phyloP scores from a whole-genome alignment of 2,797 vertebrate genomes.

The Gallirallus australis region DNA sequence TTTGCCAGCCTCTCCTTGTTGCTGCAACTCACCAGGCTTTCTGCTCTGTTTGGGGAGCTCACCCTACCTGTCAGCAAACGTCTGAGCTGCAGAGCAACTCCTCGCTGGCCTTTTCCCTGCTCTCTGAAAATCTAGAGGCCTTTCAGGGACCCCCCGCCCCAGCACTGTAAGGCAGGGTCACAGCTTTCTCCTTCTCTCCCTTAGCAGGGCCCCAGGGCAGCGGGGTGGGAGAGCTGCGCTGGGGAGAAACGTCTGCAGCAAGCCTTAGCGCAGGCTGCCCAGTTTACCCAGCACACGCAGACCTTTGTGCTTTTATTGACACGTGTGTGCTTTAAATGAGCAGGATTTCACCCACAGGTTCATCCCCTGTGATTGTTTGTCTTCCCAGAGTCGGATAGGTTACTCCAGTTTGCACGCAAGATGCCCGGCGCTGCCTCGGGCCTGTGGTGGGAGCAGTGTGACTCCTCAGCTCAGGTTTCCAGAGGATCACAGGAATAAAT shows the following conservation, averaged over 20 bases:
- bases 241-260: background rate
- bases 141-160: accelerated
- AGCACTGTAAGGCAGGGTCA: accelerated
- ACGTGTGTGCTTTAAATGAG: background rate
- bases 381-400: accelerated
- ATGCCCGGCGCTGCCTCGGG: background rate
- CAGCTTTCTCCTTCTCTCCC: background rate
- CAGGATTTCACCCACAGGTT: background rate
- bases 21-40: background rate
- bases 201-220: background rate
- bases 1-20: background rate
- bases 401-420: accelerated
- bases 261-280: background rate
- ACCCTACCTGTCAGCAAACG: background rate
- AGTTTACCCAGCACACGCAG: background rate
- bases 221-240: background rate
- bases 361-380: accelerated
- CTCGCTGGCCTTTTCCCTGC: no score
- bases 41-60: background rate
- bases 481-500: background rate
- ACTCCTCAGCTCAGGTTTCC: background rate
- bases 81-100: background rate
- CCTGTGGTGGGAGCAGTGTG: background rate
- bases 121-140: background rate
- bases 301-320: background rate